Evolutionary conservation across 2,888 invertebrate species (phyloP).

Genomic region (Drosophila leonis): DNA sequence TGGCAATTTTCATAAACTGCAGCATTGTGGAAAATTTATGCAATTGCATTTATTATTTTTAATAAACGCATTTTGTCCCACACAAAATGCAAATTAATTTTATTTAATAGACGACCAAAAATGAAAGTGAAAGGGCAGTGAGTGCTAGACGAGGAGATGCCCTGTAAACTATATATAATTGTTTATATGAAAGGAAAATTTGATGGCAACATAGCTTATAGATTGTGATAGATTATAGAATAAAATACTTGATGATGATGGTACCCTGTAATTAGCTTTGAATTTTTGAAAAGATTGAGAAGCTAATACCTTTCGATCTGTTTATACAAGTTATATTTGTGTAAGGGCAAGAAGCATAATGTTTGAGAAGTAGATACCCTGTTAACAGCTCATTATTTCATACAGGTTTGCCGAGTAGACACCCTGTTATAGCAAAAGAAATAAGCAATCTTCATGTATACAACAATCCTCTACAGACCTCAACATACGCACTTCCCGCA

Average conservation of each 20-base stretch:
- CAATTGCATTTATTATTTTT: conserved; percentile 48
- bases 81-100: conserved; percentile 36
- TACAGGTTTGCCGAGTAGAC: too few species aligned
- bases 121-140: not conserved
- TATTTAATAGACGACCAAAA: conserved; percentile 16
- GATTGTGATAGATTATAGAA: too few species aligned
- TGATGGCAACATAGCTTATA: too few species aligned
- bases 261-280: too few species aligned
- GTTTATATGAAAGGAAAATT: too few species aligned
- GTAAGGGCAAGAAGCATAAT: not conserved
- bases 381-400: not conserved
- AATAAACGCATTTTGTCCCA: conserved; percentile 26
- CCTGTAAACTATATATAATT: not conserved
- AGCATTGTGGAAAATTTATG: conserved; percentile 23
- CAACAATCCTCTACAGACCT: too few species aligned
- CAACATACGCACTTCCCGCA: not conserved
- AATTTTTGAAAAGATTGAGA: too few species aligned
- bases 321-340: fast-evolving
- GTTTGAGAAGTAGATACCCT: not conserved
- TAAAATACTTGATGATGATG: too few species aligned
- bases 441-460: not conserved
- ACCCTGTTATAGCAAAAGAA: not conserved
- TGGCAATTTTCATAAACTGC: conserved; percentile 31
- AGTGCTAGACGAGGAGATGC: not conserved
- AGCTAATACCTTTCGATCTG: too few species aligned